A percentile compares a stretch with the other conserved stretches of the same genome.
Conservation (phyloP, 2,797 vertebrate species). For the Pterois miles region DNA sequence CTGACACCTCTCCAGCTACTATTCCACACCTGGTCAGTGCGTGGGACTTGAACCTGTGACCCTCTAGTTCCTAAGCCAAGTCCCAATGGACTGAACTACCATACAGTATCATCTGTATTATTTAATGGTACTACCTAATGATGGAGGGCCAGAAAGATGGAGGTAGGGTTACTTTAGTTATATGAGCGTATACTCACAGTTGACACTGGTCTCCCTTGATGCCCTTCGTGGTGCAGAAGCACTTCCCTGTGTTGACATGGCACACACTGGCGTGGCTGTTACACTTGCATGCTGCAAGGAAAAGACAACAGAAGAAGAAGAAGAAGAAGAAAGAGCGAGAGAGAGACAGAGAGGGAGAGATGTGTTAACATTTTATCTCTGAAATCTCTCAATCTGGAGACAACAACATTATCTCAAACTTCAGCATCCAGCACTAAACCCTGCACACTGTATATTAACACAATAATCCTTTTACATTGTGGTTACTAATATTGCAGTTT, state of each 20-base stretch:
- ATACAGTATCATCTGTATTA: not conserved
- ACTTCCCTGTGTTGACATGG: conserved; percentile 92
- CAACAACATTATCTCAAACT: not conserved
- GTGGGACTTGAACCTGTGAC: too few relatives aligned
- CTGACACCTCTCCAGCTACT: too few relatives aligned
- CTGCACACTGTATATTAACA: too few relatives aligned
- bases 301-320: not conserved
- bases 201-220: conserved; percentile 96
- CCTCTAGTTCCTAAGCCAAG: too few relatives aligned
- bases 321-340: too few relatives aligned
- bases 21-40: too few relatives aligned
- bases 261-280: conserved; percentile 91
- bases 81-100: too few relatives aligned
- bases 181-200: conserved; percentile 85
- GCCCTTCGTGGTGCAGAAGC: conserved; percentile 93
- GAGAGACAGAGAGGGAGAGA: not conserved
- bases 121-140: not conserved
- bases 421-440: not conserved
- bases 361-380: not conserved
- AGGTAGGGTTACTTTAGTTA: too few relatives aligned
- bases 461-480: not conserved
- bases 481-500: fast-evolving
- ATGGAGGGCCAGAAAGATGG: not conserved
- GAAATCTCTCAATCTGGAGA: not conserved
- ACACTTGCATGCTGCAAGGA: conserved; percentile 88